Conservation (phyloP, 2,888 invertebrate species). For the Philereme vetulata region DNA sequence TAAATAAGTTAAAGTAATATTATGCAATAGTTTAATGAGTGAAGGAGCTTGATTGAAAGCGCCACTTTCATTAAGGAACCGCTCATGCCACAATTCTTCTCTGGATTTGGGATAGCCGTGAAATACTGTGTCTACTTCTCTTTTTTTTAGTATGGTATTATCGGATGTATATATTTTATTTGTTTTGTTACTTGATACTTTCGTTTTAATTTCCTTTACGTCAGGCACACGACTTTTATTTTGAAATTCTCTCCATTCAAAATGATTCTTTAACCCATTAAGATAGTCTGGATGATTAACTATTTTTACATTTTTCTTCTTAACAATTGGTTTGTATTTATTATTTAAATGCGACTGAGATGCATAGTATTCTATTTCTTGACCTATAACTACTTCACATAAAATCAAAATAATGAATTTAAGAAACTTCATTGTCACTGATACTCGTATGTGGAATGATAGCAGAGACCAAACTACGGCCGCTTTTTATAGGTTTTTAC, state of each 20-base stretch:
- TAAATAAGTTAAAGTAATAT: conserved; percentile 84
- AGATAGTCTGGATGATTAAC: conserved; percentile 1
- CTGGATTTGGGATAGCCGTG: conserved; percentile 84
- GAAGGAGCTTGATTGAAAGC: conserved; percentile 82
- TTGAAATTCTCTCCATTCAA: conserved; percentile 20
- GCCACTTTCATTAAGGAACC: conserved; percentile 68
- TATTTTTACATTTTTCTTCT: conserved; percentile 11
- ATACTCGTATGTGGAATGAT: conserved; percentile 20
- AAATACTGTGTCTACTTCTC: conserved; percentile 80
- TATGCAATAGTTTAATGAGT: conserved; percentile 84
- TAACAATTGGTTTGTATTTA: neutral
- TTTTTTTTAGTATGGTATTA: conserved; percentile 40
- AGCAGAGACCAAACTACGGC: conserved; percentile 7
- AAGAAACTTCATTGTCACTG: conserved; percentile 26
- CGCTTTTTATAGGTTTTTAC: conserved; percentile 57
- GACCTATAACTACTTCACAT: conserved; percentile 34
- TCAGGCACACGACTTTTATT: neutral
- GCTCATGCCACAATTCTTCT: conserved; percentile 80
- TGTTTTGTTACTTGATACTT: neutral
- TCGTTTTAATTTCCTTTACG: neutral
- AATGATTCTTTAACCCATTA: conserved; percentile 7
- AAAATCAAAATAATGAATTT: conserved; percentile 22
- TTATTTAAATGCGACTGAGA: conserved; percentile 47
- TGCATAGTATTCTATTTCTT: conserved; percentile 65
- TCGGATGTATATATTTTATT: neutral